Evolutionary conservation across 2,888 invertebrate genomes (phyloP), one percentile per base, ranked within the genome.

Genomic region (Miltochrista miniata): DNA sequence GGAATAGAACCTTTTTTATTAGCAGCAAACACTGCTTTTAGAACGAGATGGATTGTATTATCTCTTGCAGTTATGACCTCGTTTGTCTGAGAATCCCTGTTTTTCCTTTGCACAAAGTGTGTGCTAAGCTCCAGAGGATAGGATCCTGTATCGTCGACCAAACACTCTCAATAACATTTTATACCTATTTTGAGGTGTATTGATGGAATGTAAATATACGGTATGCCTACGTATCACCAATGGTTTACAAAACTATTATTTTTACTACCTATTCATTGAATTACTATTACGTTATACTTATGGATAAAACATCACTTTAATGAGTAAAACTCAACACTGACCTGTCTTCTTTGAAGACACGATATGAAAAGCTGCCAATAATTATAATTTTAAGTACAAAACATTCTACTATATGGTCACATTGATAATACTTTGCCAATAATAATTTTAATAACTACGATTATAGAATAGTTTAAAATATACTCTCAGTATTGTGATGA

Each of bases 231-330:
- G 39, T 39, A 24, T 34, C 12, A 11, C 33, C 39, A 38, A 10
- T 36, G 14, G 18, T 4, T 24, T 24, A 24, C 18, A 24, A 24
- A 24, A 24, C 38, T 56, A 55, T 30, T 31, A 49, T 41, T 33
- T 46, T 9, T 35, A 15, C 29, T 48, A 37, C 15, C n/a, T 42
- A 42, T 33, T 31, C 31, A 33, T 7, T n/a, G 30, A 12, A 9
- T 7, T 31, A 18, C 15, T 42, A 33, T 33, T 33, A 31, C n/a
- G 42, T 33, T 33, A 33, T 4, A 33, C n/a, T 43, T n/a, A 15
- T 18, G 29, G 13, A 40, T 40, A 36, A 8, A 36, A 36, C 36
- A 36, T 1, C 14, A 36, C 13, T 36, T 36, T 36, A 24, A 39
- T 29, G 7, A 15, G 41, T 31, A 14, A 4, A 24, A 24, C 18